A percentile compares a stretch with the other conserved stretches of the same genome.
Evolutionary conservation across 2,888 invertebrate genomes (phyloP).

Genomic region (Philaethria dido): DNA sequence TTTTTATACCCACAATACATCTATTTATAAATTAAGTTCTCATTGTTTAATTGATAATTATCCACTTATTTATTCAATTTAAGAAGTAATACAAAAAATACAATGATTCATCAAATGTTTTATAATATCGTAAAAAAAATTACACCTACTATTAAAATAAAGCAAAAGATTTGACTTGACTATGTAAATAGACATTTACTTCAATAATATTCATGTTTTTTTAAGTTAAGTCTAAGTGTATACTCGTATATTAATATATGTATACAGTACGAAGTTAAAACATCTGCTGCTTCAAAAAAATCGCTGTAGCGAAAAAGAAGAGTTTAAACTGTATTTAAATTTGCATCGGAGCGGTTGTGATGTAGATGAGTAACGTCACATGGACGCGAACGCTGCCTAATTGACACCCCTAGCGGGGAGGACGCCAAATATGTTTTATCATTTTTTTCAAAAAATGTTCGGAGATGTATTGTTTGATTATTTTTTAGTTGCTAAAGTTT

Average conservation of each 20-base stretch:
- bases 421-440: slow-evolving; percentile 19
- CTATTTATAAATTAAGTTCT: too few species aligned
- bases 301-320: slow-evolving; percentile 59
- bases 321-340: slow-evolving; percentile 72
- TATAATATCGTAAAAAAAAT: too few species aligned
- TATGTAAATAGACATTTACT: not conserved
- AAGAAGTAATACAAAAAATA: too few species aligned
- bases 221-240: not conserved
- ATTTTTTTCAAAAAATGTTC: slow-evolving; percentile 12
- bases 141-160: too few species aligned
- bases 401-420: slow-evolving; percentile 55
- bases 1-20: too few species aligned
- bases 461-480: not conserved
- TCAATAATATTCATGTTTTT: not conserved
- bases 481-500: too few species aligned
- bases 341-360: slow-evolving; percentile 66
- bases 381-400: slow-evolving; percentile 54
- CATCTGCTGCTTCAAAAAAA: slow-evolving; percentile 59
- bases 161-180: too few species aligned
- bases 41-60: too few species aligned
- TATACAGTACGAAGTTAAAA: slow-evolving; percentile 23
- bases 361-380: slow-evolving; percentile 79
- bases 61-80: too few species aligned
- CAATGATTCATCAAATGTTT: too few species aligned
- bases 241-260: not conserved